A percentile compares a stretch with the other conserved stretches of the same genome.
These are phyloP conservation scores for Probaryconus sp. DNA, from an alignment of 1,140 invertebrate genomes.

Conservation along the genomic window DNA sequence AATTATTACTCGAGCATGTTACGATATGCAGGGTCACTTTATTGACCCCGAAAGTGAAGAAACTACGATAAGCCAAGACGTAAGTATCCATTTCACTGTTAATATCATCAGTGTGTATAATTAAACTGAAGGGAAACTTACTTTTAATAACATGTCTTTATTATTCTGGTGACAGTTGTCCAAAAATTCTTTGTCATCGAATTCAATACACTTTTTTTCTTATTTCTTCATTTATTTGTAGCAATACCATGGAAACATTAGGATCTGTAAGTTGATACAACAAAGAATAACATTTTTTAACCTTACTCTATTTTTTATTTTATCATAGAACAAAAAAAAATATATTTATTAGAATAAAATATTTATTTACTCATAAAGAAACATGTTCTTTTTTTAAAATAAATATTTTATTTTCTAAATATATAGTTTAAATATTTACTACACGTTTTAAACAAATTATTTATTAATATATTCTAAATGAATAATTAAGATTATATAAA, in stretches of 20 bases:
- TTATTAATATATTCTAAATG: too few relatives aligned
- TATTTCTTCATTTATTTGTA: background rate
- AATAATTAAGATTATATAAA: too few relatives aligned
- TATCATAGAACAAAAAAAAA: too few relatives aligned
- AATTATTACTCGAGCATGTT: constrained; percentile 63
- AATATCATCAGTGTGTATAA: constrained; percentile 58
- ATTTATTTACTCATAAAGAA: too few relatives aligned
- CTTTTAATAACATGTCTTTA: constrained; percentile 16
- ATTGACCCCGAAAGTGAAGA: constrained; percentile 72
- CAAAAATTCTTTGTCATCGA: too few relatives aligned
- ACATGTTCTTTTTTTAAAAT: too few relatives aligned
- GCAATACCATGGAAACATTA: constrained; percentile 67
- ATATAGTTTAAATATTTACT: too few relatives aligned
- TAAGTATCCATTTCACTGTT: constrained; percentile 70
- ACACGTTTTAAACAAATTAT: too few relatives aligned
- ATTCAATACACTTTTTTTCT: constrained; percentile 11
- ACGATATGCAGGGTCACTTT: constrained; percentile 74
- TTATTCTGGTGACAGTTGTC: constrained; percentile 16
- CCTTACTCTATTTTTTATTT: too few relatives aligned
- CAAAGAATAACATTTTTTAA: constrained; percentile 16
- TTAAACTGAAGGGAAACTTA: constrained; percentile 39
- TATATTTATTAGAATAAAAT: too few relatives aligned
- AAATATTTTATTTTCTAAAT: too few relatives aligned
- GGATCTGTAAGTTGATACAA: constrained; percentile 68
- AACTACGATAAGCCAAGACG: constrained; percentile 72